phyloP scores from a whole-genome alignment of 1,140 invertebrate species.

The Psix sp. region DNA sequence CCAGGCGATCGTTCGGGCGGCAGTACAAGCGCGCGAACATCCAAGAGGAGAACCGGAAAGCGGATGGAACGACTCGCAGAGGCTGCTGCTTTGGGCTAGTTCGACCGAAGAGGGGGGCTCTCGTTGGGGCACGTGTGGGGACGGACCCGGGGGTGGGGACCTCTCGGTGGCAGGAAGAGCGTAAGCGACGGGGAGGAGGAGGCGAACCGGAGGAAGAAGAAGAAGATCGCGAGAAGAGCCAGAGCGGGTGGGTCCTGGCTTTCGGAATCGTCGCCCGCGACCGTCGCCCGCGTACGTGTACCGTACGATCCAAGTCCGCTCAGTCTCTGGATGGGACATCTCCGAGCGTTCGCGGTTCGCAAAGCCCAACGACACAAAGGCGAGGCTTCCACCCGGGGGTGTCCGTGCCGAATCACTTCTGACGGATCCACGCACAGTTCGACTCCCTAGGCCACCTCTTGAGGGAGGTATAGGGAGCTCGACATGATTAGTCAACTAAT shows the following conservation, averaged over 20 bases:
- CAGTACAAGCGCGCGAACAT: conserved; percentile 11
- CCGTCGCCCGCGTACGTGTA: conserved; percentile 61
- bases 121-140: conserved; percentile 27
- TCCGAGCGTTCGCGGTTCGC: conserved; percentile 59
- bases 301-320: conserved; percentile 67
- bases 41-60: conserved; percentile 65
- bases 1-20: conserved; percentile 19
- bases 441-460: conserved; percentile 62
- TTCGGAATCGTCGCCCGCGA: conserved; percentile 73
- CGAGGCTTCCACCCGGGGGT: conserved; percentile 51
- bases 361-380: conserved; percentile 32
- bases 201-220: conserved; percentile 65
- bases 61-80: conserved; percentile 63
- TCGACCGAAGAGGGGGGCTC: conserved; percentile 9
- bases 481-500: conserved; percentile 70
- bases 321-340: conserved; percentile 74
- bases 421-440: conserved; percentile 23
- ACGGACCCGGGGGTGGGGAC: conserved; percentile 66
- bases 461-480: conserved; percentile 68
- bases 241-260: conserved; percentile 60
- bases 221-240: conserved; percentile 57
- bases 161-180: too few relatives aligned
- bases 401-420: conserved; percentile 8
- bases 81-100: conserved; percentile 64
- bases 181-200: conserved; percentile 59